These are phyloP conservation scores for Hetaerina americana DNA, from an alignment of 1,140 invertebrate species.

Conservation along the genomic window DNA sequence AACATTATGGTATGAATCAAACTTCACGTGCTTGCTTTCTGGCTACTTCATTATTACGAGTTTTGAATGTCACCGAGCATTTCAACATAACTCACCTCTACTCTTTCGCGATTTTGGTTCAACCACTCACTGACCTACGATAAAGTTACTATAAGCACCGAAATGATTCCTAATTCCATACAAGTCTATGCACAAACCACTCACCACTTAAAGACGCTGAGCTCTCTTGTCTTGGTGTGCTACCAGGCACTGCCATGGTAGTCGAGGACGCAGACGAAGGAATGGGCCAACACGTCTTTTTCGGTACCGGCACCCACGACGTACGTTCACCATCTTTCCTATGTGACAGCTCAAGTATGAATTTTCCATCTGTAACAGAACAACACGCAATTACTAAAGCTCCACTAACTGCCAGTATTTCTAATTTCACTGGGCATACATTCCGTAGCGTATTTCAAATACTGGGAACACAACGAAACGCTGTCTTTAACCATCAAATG, in stretches of 20 bases:
- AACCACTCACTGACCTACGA: too few relatives aligned
- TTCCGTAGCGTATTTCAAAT: too few relatives aligned
- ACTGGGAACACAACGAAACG: too few relatives aligned
- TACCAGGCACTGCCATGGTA: slow-evolving; percentile 41
- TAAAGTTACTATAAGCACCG: not conserved
- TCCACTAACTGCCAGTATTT: too few relatives aligned
- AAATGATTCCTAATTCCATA: slow-evolving; percentile 3
- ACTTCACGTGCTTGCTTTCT: not conserved
- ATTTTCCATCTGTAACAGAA: slow-evolving; percentile 54
- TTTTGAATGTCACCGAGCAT: too few relatives aligned
- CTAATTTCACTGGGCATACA: too few relatives aligned
- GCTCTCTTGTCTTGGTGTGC: slow-evolving; percentile 43
- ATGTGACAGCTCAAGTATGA: slow-evolving; percentile 72
- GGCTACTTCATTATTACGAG: not conserved
- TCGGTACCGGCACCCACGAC: slow-evolving; percentile 73
- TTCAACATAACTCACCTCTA: too few relatives aligned
- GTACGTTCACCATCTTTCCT: slow-evolving; percentile 63
- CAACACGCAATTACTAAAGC: too few relatives aligned
- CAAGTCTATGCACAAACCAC: slow-evolving; percentile 15
- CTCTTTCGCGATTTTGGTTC: not conserved
- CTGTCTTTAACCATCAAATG: too few relatives aligned
- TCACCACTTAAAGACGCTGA: slow-evolving; percentile 45
- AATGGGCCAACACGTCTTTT: slow-evolving; percentile 73
- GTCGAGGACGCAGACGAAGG: slow-evolving; percentile 28
- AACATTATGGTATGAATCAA: too few relatives aligned